Evolutionary conservation across 1,140 invertebrate genomes (phyloP), one percentile per base, ranked within the genome.

Genomic region (Tetramorium parvispinum): DNA sequence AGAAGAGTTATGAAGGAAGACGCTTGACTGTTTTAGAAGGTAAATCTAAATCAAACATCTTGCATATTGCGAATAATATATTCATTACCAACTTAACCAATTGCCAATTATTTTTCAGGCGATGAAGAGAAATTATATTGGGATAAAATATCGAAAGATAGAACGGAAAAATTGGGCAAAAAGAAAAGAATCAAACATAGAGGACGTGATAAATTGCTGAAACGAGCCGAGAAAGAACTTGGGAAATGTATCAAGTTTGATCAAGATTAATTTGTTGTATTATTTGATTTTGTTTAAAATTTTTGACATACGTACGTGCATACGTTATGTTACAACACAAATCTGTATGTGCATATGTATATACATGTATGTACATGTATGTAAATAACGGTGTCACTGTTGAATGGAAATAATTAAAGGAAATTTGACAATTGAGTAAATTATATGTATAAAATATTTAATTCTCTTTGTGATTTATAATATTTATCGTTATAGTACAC

Each of bases 171-270:
- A 89, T 92, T 96, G 4, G 91, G 93, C 1, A 97, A 96, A 86
- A 96, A 96, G 79, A 87, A 92, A 27, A 92, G 92, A 88, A 89
- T 94, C 0, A 96, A 96, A 55, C 96, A 96, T 89, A 95, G 97
- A 57, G 97, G 97, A 3, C 94, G 96, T 21, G 96, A 96, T 78
- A 97, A 97, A 89, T 92, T 97, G n/a, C 89, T 97, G 24, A 97
- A 96, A 73, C 95, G 96, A 82, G 96, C 96, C 16, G 96, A 96
- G 87, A 96, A 96, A 88, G 94, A 95, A 88, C 89, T 96, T 55
- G 96, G 96, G 27, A 97, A 97, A 90, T 97, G 97, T 89, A 96
- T 97, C 16, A 96, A 95, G 90, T 97, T 97, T 73, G 96, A 96
- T 68, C 95, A 97, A 87, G 94, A 93, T 16, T 94, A 87, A 92